Conservation (phyloP, 2,113 vertebrate genomes). For the Excalfactoria chinensis region DNA sequence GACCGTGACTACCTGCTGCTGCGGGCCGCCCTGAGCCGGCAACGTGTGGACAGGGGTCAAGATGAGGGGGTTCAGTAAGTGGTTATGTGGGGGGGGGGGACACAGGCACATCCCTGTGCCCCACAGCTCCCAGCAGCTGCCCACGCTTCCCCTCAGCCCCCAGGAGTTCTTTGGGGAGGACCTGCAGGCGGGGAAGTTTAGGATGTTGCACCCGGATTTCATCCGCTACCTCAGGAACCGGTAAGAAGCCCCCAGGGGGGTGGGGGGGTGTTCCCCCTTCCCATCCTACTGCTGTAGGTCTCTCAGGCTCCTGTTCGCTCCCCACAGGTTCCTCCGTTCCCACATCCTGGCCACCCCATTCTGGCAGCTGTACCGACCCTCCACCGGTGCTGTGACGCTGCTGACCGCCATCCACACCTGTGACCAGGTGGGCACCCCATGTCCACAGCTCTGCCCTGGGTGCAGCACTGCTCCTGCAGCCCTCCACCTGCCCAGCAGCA, state of each 20-base stretch:
- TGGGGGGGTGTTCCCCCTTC: neutral
- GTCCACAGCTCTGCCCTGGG: too few species aligned
- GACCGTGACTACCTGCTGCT: slow-evolving; percentile 82
- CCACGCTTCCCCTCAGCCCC: slow-evolving; percentile 56
- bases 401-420: slow-evolving; percentile 83
- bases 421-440: slow-evolving; percentile 73
- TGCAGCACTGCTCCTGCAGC: too few species aligned
- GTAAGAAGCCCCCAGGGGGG: slow-evolving; percentile 46
- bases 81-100: too few species aligned
- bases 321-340: slow-evolving; percentile 77
- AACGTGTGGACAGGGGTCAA: slow-evolving; percentile 45
- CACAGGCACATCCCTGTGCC: neutral
- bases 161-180: slow-evolving; percentile 74
- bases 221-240: slow-evolving; percentile 85
- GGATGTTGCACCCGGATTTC: slow-evolving; percentile 86
- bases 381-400: slow-evolving; percentile 84
- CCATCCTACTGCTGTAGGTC: neutral
- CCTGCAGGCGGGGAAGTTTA: slow-evolving; percentile 75
- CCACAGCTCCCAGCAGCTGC: neutral
- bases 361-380: slow-evolving; percentile 78
- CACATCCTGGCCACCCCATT: slow-evolving; percentile 23
- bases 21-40: slow-evolving; percentile 73
- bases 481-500: too few species aligned
- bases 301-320: neutral
- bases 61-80: slow-evolving; percentile 42